Evolutionary conservation across 2,888 invertebrate species (phyloP).

Genomic region (Lepidocyrtinus sp.): DNA sequence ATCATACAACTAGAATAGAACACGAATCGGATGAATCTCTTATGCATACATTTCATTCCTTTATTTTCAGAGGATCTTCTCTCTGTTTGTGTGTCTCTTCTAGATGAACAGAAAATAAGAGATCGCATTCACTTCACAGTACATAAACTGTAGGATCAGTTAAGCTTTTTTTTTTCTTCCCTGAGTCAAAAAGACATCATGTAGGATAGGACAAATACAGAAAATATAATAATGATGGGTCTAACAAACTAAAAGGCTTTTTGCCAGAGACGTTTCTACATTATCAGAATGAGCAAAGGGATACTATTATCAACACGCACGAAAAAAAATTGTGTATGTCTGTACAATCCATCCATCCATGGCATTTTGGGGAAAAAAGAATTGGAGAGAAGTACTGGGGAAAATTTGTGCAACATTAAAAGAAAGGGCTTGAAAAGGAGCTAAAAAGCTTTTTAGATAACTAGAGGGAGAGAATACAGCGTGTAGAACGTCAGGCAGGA

Average conservation of each 20-base stretch:
- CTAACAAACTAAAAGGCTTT: slow-evolving; percentile 55
- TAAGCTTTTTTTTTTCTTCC: slow-evolving; percentile 10
- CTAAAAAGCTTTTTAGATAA: slow-evolving; percentile 53
- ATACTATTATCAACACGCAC: slow-evolving; percentile 22
- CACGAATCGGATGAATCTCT: slow-evolving; percentile 42
- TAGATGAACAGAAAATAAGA: slow-evolving; percentile 12
- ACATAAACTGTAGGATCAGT: slow-evolving; percentile 3
- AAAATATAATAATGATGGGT: slow-evolving; percentile 51
- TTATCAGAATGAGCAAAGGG: slow-evolving; percentile 21
- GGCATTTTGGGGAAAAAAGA: slow-evolving; percentile 22
- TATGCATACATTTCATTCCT: slow-evolving; percentile 40
- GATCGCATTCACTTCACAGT: slow-evolving; percentile 10
- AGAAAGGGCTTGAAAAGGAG: slow-evolving; percentile 61
- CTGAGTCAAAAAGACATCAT: slow-evolving; percentile 47
- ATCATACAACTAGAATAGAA: too few relatives aligned
- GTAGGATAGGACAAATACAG: slow-evolving; percentile 41
- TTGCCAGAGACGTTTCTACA: slow-evolving; percentile 30
- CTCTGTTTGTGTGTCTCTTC: slow-evolving; percentile 8
- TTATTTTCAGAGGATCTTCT: slow-evolving; percentile 5
- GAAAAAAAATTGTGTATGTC: slow-evolving; percentile 5
- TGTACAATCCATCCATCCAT: slow-evolving; percentile 18
- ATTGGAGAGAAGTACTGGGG: slow-evolving; percentile 34
- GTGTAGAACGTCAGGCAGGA: slow-evolving; percentile 48
- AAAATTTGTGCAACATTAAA: slow-evolving; percentile 42
- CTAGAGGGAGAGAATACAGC: slow-evolving; percentile 21